phyloP scores from a whole-genome alignment of 2,113 vertebrate species.

The cat (Felis catus) region DNA sequence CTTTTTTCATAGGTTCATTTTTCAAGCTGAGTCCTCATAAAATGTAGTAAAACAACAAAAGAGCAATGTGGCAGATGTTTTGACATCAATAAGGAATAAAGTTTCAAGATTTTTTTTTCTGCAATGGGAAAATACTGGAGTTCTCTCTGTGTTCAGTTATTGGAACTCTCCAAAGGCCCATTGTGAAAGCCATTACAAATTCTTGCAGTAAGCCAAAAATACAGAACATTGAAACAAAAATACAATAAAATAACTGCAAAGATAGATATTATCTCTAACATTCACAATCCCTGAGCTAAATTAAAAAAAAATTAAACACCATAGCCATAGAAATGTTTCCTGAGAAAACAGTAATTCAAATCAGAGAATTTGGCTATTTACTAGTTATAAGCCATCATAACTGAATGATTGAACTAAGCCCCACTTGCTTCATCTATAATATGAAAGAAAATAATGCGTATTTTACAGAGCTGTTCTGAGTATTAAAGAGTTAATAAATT shows the following conservation, averaged over 20 bases:
- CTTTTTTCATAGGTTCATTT: constrained; percentile 2
- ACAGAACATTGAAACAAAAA: neutral
- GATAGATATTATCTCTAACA: neutral
- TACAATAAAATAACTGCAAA: neutral
- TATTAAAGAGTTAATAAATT: neutral
- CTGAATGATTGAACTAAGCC: neutral
- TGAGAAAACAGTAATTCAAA: neutral
- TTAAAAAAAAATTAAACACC: constrained; percentile 14
- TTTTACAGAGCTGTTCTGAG: neutral
- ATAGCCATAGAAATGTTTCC: neutral
- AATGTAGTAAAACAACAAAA: neutral
- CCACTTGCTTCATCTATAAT: neutral
- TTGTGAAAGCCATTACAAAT: neutral
- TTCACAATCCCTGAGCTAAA: neutral
- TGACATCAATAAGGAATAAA: neutral
- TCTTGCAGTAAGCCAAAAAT: neutral
- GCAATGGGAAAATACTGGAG: neutral
- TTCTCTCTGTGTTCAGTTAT: neutral
- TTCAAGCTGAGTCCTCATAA: constrained; percentile 4
- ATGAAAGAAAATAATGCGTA: neutral
- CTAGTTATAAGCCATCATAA: neutral
- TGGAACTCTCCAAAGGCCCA: neutral
- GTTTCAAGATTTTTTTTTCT: neutral
- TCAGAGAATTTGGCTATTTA: neutral
- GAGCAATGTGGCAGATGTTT: neutral